phyloP scores from a whole-genome alignment of 2,113 vertebrate species.

The Hippocampus comes region DNA sequence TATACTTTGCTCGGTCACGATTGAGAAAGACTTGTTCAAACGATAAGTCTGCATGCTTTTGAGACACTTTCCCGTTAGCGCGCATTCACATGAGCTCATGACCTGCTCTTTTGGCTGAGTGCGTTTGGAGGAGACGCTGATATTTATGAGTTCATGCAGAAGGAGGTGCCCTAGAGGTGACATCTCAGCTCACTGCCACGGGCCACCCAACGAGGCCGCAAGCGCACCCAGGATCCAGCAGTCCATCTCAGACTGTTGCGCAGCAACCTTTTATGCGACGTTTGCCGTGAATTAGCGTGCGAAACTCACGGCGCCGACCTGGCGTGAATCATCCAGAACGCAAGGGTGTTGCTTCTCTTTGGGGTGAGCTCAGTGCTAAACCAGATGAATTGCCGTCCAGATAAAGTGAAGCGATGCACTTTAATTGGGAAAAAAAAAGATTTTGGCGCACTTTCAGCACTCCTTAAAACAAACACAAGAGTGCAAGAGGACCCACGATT shows the following conservation, averaged over 20 bases:
- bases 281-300: conserved; percentile 33
- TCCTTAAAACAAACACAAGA: conserved; percentile 21
- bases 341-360: conserved; percentile 6
- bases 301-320: conserved; percentile 11
- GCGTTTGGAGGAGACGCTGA: conserved; percentile 56
- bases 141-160: conserved; percentile 62
- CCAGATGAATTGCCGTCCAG: conserved; percentile 41
- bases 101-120: conserved; percentile 27
- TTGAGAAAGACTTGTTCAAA: no score
- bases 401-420: conserved; percentile 29
- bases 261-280: conserved; percentile 17
- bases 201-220: conserved; percentile 60
- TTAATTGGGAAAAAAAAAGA: conserved; percentile 23
- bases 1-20: no score
- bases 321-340: conserved; percentile 17
- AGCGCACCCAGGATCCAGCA: conserved; percentile 37
- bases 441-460: conserved; percentile 29
- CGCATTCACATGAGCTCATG: neutral
- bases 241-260: conserved; percentile 21
- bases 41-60: no score
- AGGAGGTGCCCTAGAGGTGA: conserved; percentile 64
- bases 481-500: conserved; percentile 31
- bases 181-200: conserved; percentile 51
- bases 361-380: conserved; percentile 17
- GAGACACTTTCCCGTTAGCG: no score